Evolutionary conservation across 2,113 vertebrate genomes (phyloP), one percentile per base, ranked within the genome.

Genomic region (Romanogobio albipinnatus): DNA sequence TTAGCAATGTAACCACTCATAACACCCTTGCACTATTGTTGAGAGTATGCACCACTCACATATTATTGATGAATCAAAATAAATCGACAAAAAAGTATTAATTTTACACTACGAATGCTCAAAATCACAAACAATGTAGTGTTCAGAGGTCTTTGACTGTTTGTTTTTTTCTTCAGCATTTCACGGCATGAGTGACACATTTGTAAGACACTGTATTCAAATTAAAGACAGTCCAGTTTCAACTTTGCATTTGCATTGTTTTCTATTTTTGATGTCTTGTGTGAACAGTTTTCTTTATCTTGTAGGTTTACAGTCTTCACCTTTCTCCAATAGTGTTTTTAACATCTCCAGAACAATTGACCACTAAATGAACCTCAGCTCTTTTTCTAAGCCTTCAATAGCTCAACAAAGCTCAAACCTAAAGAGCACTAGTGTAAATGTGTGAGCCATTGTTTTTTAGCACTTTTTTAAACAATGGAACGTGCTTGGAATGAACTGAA

Each of bases 391-490:
- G 68, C 68, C 68, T 71, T 71, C 68, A 71, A 45, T n/a, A 47
- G 24, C 4, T 56, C 59, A 49, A 58, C 36, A 51, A 71, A 58
- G 36, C 49, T 47, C 36, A n/a, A n/a, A n/a, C n/a, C 22, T 36
- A 3, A 59, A 11, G 11, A n/a, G 59, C 36, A 10, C 4, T 73
- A 0, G 15, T 43, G 51, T 58, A 13, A 68, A 9, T 39, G n/a
- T 24, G 59, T 70, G 17, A 59, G 47, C 26, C 53, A 22, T 45
- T 24, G 49, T 70, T 82, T 68, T 83, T 39, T 26, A 70, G 15
- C 10, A n/a, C 6, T 39, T 71, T 49, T 9, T 7, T 47, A 68
- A 75, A 24, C 51, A 86, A 68, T 47, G 80, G 71, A 85, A 81
- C n/a, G 22, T 64, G 22, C 47, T 66, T 68, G 17, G n/a, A 76